phyloP scores from a whole-genome alignment of 1,140 invertebrate genomes.

The Sesamia nonagrioides region DNA sequence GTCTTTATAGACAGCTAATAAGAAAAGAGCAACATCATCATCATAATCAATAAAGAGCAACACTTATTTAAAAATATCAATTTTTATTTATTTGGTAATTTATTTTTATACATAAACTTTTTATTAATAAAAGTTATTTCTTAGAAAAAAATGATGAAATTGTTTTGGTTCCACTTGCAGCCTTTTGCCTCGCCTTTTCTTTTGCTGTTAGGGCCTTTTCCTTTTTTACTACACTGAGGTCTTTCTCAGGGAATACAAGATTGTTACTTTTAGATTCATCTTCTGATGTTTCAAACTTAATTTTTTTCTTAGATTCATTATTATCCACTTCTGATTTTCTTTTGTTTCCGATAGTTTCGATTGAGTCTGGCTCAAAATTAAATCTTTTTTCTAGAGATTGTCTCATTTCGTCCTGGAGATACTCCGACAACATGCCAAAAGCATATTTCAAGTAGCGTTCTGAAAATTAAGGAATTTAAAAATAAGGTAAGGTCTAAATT shows the following conservation, averaged over 20 bases:
- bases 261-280: constrained; percentile 56
- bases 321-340: constrained; percentile 86
- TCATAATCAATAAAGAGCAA: no score
- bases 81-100: no score
- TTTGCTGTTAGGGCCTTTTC: constrained; percentile 87
- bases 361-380: constrained; percentile 89
- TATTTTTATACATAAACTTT: background rate
- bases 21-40: no score
- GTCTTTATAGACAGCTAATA: no score
- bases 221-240: constrained; percentile 69
- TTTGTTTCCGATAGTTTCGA: constrained; percentile 87
- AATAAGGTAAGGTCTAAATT: background rate
- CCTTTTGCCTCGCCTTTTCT: constrained; percentile 91
- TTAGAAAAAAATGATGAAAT: constrained; percentile 91
- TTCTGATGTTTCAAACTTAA: constrained; percentile 54
- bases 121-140: constrained; percentile 62
- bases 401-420: constrained; percentile 90
- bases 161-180: constrained; percentile 91
- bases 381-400: constrained; percentile 89
- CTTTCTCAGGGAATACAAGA: constrained; percentile 61
- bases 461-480: constrained; percentile 63
- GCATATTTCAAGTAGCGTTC: constrained; percentile 91
- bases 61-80: no score
- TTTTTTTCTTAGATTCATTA: constrained; percentile 70
- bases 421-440: constrained; percentile 91